Evolutionary conservation across 2,888 invertebrate species (phyloP).

Genomic region (Chaitophorus viminalis): DNA sequence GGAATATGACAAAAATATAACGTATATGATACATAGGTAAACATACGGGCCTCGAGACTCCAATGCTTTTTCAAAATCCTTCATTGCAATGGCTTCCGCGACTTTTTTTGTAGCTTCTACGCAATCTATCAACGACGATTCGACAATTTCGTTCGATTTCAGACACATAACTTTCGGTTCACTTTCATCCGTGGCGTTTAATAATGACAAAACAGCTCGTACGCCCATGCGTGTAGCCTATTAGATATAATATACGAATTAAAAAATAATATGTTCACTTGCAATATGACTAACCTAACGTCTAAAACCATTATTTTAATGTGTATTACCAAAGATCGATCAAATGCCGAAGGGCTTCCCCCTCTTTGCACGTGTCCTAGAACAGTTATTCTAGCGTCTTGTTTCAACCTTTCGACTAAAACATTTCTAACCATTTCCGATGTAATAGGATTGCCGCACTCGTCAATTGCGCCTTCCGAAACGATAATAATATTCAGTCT

Average conservation of each 20-base stretch:
- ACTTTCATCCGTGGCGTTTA: slow-evolving; percentile 69
- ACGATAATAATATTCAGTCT: slow-evolving; percentile 97
- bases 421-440: slow-evolving; percentile 90
- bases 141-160: slow-evolving; percentile 96
- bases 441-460: slow-evolving; percentile 91
- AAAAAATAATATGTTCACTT: too few species aligned
- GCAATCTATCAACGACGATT: slow-evolving; percentile 96
- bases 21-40: too few species aligned
- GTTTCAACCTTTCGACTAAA: slow-evolving; percentile 87
- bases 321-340: slow-evolving; percentile 84
- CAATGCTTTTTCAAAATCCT: slow-evolving; percentile 93
- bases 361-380: slow-evolving; percentile 98
- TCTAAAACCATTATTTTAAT: too few species aligned
- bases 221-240: slow-evolving; percentile 52
- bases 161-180: slow-evolving; percentile 92
- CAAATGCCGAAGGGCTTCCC: slow-evolving; percentile 98
- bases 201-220: slow-evolving; percentile 13
- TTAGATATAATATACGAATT: neutral
- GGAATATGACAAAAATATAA: too few species aligned
- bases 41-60: slow-evolving; percentile 88
- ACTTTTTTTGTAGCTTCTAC: slow-evolving; percentile 94
- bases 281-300: too few species aligned
- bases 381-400: slow-evolving; percentile 97
- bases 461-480: slow-evolving; percentile 97
- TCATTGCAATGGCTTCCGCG: slow-evolving; percentile 91